Evolutionary conservation across 2,797 vertebrate genomes (phyloP).

Genomic region (Thamnophis elegans): DNA sequence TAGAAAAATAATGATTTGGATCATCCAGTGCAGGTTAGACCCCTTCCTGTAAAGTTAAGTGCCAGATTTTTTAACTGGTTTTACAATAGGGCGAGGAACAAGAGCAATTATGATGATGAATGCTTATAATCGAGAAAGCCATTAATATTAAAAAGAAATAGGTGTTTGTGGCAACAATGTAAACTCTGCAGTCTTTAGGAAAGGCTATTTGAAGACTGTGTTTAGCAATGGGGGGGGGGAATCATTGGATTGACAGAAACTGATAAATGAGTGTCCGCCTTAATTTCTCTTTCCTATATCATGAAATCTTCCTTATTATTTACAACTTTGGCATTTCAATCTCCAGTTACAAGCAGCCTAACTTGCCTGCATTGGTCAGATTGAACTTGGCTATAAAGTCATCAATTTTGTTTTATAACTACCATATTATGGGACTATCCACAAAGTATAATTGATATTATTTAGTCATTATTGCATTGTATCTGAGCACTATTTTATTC

Average conservation of each 20-base stretch:
- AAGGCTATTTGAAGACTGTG: not conserved
- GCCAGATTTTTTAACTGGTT: too few relatives aligned
- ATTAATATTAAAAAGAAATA: too few relatives aligned
- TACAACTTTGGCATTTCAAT: not conserved
- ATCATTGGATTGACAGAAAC: not conserved
- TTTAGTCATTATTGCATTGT: not conserved
- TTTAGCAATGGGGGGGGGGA: not conserved
- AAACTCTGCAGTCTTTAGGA: too few relatives aligned
- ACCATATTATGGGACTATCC: not conserved
- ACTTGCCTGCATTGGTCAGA: not conserved
- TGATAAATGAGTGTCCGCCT: not conserved
- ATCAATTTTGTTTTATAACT: not conserved
- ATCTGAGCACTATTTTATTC: not conserved
- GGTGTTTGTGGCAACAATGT: too few relatives aligned
- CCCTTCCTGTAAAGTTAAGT: too few relatives aligned
- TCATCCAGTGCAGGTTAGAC: too few relatives aligned
- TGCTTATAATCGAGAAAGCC: too few relatives aligned
- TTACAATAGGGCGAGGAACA: too few relatives aligned
- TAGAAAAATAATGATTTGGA: too few relatives aligned
- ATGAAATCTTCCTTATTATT: not conserved
- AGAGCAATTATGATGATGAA: too few relatives aligned
- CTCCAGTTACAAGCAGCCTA: not conserved
- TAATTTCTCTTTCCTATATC: not conserved
- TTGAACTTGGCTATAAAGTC: not conserved
- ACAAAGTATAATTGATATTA: not conserved